Evolutionary conservation across 2,888 invertebrate genomes (phyloP).

Genomic region (Nysson spinosus): DNA sequence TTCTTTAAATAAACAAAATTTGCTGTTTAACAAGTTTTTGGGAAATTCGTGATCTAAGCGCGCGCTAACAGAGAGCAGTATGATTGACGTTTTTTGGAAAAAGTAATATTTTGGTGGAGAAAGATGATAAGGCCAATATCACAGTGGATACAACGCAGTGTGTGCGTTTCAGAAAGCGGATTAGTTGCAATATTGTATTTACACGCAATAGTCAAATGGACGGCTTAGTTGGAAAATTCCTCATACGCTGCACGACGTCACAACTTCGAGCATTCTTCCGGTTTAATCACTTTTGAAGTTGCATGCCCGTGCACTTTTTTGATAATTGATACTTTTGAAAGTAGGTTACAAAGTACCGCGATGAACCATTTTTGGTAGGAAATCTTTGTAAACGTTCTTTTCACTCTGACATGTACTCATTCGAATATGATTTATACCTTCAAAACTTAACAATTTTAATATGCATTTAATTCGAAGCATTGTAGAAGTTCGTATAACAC

Average conservation of each 20-base stretch:
- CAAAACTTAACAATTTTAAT: too few relatives aligned
- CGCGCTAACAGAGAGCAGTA: slow-evolving; percentile 12
- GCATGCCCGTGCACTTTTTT: slow-evolving; percentile 8
- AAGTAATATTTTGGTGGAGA: slow-evolving; percentile 51
- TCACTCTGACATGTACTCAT: too few relatives aligned
- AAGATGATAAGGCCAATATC: slow-evolving; percentile 55
- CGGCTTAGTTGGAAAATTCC: slow-evolving; percentile 59
- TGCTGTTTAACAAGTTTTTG: slow-evolving; percentile 25
- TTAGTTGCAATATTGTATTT: slow-evolving; percentile 60
- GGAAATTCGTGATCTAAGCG: too few relatives aligned
- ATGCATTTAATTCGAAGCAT: too few relatives aligned
- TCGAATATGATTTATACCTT: too few relatives aligned
- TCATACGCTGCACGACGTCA: slow-evolving; percentile 32
- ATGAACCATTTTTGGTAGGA: too few relatives aligned
- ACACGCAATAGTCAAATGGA: slow-evolving; percentile 57
- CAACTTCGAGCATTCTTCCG: slow-evolving; percentile 36
- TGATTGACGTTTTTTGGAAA: slow-evolving; percentile 37
- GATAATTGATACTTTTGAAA: slow-evolving; percentile 24
- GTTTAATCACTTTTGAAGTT: slow-evolving; percentile 39
- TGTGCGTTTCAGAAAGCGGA: slow-evolving; percentile 60
- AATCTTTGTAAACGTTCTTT: too few relatives aligned
- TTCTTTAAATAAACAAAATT: too few relatives aligned
- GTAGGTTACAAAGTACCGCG: background rate
- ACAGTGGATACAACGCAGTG: slow-evolving; percentile 35
- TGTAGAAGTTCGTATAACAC: too few relatives aligned